Evolutionary conservation across 2,888 invertebrate genomes (phyloP).

Genomic region (Drosophila atripex): DNA sequence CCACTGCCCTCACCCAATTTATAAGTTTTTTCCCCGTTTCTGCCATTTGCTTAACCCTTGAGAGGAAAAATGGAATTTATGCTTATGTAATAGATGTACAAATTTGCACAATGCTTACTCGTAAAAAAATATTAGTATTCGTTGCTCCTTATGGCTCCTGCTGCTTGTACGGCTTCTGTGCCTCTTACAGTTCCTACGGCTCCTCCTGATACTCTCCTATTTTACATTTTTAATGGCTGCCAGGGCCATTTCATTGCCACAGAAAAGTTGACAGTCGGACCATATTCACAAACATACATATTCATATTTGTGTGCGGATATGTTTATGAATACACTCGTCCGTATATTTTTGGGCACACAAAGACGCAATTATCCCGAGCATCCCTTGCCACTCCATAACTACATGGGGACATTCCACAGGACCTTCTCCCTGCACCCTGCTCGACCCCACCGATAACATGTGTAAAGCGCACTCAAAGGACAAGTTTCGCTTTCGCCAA

Average conservation of each 20-base stretch:
- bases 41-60: constrained; percentile 19
- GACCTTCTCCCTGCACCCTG: constrained; percentile 4
- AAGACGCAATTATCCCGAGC: constrained; percentile 67
- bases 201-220: constrained; percentile 34
- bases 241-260: constrained; percentile 55
- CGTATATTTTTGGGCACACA: constrained; percentile 34
- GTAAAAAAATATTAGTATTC: constrained; percentile 58
- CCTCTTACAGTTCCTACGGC: background rate
- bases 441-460: constrained; percentile 47
- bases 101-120: constrained; percentile 68
- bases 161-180: background rate
- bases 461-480: constrained; percentile 73
- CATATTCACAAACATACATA: constrained; percentile 16
- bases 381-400: constrained; percentile 52
- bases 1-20: background rate
- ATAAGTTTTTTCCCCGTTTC: background rate
- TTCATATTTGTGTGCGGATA: constrained; percentile 10
- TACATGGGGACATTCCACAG: constrained; percentile 30
- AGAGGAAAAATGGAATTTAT: constrained; percentile 53
- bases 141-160: constrained; percentile 23
- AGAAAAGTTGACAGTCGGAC: constrained; percentile 54
- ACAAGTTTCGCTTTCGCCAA: constrained; percentile 64
- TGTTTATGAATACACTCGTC: constrained; percentile 40
- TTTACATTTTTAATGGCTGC: constrained; percentile 74
- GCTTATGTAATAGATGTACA: constrained; percentile 76